Percentiles rank a stretch among this genome's conserved stretches.
Conservation (phyloP, 2,888 invertebrate species). For the Diadromus collaris region DNA sequence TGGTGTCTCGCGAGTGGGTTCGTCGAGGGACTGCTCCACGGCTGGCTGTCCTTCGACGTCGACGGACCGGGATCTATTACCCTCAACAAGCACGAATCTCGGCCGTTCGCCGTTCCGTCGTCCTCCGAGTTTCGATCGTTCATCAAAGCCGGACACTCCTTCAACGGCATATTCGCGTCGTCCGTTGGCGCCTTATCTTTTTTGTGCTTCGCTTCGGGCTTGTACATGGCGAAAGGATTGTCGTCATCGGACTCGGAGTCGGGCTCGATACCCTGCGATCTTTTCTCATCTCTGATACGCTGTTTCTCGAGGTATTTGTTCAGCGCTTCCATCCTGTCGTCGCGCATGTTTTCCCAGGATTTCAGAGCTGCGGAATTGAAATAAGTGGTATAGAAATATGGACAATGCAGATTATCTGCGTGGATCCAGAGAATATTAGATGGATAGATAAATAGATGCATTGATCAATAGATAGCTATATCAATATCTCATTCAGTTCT, state of each 20-base stretch:
- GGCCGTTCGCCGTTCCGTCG: slow-evolving; percentile 10
- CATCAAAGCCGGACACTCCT: not conserved
- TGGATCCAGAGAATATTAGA: not conserved
- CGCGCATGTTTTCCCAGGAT: slow-evolving; percentile 71
- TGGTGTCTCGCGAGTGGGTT: not conserved
- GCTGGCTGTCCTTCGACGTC: slow-evolving; percentile 66
- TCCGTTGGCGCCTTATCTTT: slow-evolving; percentile 2
- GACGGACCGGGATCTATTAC: slow-evolving; percentile 69
- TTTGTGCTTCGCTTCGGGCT: slow-evolving; percentile 58
- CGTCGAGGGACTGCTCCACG: slow-evolving; percentile 52
- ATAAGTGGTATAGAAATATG: not conserved
- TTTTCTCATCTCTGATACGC: slow-evolving; percentile 71
- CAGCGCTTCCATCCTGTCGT: slow-evolving; percentile 71
- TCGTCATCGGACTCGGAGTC: slow-evolving; percentile 76
- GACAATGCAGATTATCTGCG: not conserved
- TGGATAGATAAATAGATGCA: too few relatives aligned
- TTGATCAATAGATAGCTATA: too few relatives aligned
- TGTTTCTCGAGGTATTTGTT: slow-evolving; percentile 74
- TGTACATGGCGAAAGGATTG: slow-evolving; percentile 72
- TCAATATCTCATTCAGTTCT: too few relatives aligned
- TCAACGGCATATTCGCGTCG: not conserved
- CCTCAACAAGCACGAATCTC: slow-evolving; percentile 35
- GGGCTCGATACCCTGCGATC: slow-evolving; percentile 69
- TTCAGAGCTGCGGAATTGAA: slow-evolving; percentile 66
- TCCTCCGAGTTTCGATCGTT: not conserved